These are phyloP conservation scores for Stramonita haemastoma DNA, from an alignment of 2,888 invertebrate genomes.

Conservation along the genomic window DNA sequence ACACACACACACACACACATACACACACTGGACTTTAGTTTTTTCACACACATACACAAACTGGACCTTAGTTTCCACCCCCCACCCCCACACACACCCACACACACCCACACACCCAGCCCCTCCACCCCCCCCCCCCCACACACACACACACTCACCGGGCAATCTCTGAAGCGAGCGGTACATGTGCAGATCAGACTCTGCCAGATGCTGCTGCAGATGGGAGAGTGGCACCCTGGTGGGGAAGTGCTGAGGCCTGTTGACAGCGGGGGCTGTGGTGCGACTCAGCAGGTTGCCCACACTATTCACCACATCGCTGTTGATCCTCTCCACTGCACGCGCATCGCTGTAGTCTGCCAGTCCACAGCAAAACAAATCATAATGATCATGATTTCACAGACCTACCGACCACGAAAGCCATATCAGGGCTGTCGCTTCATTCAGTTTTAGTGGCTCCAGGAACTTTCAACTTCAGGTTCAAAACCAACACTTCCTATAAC, in stretches of 20 bases:
- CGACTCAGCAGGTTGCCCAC: slow-evolving; percentile 93
- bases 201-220: slow-evolving; percentile 71
- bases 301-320: slow-evolving; percentile 93
- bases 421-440: too few species aligned
- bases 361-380: too few species aligned
- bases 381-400: too few species aligned
- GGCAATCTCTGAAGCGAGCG: slow-evolving; percentile 81
- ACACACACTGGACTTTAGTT: slow-evolving; percentile 73
- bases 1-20: background rate
- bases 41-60: too few species aligned
- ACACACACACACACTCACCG: slow-evolving; percentile 77
- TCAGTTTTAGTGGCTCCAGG: too few species aligned
- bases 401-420: too few species aligned
- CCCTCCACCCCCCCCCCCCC: background rate
- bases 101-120: slow-evolving; percentile 76
- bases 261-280: slow-evolving; percentile 86
- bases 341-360: slow-evolving; percentile 88
- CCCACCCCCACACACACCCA: background rate
- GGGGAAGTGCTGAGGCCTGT: slow-evolving; percentile 88
- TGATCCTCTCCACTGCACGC: slow-evolving; percentile 86
- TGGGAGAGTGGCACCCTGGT: slow-evolving; percentile 66
- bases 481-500: too few species aligned
- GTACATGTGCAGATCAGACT: slow-evolving; percentile 78
- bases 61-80: background rate
- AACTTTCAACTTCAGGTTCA: too few species aligned